phyloP scores from a whole-genome alignment of 1,140 invertebrate genomes.

The Lasioglossum albipes region DNA sequence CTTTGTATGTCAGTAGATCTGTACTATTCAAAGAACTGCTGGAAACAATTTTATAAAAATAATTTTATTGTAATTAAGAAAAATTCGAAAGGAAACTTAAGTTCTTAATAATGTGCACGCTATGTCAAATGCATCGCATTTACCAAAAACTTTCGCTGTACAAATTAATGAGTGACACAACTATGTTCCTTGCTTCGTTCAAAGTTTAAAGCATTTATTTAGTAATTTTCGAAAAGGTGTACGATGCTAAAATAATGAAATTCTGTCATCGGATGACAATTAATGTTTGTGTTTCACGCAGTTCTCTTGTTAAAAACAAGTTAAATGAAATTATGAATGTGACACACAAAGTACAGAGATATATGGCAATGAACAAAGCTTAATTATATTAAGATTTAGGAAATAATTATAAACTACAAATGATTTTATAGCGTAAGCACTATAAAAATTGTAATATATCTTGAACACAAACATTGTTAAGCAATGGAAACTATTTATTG shows the following conservation, averaged over 20 bases:
- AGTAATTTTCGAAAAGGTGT: conserved; percentile 7
- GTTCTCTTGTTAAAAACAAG: conserved; percentile 40
- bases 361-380: conserved; percentile 50
- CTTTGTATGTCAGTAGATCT: conserved; percentile 41
- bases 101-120: conserved; percentile 6
- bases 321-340: conserved; percentile 31
- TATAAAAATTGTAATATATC: conserved; percentile 64
- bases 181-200: conserved; percentile 35
- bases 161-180: conserved; percentile 33
- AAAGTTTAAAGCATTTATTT: conserved; percentile 25
- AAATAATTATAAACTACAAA: conserved; percentile 48
- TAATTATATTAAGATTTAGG: conserved; percentile 54
- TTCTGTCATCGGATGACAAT: conserved; percentile 24
- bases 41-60: conserved; percentile 38
- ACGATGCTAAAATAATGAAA: not conserved
- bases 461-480: conserved; percentile 58
- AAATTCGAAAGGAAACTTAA: not conserved
- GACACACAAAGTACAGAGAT: conserved; percentile 48
- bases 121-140: conserved; percentile 15
- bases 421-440: conserved; percentile 58
- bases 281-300: conserved; percentile 31
- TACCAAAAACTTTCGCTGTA: conserved; percentile 34
- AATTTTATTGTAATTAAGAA: conserved; percentile 8
- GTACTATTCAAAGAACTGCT: conserved; percentile 44
- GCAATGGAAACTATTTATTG: conserved; percentile 58